Conservation (phyloP, 2,797 vertebrate genomes). For the Poecile montanus region DNA sequence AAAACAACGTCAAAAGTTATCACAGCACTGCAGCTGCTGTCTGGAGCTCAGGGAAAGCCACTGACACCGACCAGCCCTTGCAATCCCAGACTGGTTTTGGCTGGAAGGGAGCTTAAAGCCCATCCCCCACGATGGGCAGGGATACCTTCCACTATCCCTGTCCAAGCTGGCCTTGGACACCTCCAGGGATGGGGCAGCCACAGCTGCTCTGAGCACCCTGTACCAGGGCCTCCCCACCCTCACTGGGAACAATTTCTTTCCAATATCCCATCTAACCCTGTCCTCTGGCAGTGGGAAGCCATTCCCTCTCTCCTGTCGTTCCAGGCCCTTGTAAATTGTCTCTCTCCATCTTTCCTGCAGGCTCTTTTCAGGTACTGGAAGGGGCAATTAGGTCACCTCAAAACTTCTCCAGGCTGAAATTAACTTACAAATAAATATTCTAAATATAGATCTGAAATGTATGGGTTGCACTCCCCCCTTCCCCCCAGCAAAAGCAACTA, state of each 20-base stretch:
- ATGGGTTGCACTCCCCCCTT: rapidly evolving
- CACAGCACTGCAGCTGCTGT: neutral
- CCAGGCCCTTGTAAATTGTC: neutral
- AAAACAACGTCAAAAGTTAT: neutral
- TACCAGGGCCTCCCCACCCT: neutral
- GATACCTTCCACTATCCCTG: rapidly evolving
- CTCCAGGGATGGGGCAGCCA: neutral
- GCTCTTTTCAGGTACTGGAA: neutral
- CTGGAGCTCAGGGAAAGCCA: neutral
- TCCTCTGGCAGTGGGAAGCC: neutral
- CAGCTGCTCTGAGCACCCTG: neutral
- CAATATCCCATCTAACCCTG: neutral
- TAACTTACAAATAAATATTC: neutral
- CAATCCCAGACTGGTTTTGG: neutral
- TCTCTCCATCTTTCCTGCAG: neutral
- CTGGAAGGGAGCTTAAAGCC: neutral
- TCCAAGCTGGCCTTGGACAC: neutral
- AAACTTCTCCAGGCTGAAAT: neutral
- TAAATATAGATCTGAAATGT: neutral
- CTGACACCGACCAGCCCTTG: neutral
- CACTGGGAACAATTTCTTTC: neutral
- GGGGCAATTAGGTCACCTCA: rapidly evolving
- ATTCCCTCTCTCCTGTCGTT: neutral
- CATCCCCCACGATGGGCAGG: too few species aligned
- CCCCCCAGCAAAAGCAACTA: neutral